Evolutionary conservation across 2,113 vertebrate species (phyloP).

Genomic region (Tetrax tetrax): DNA sequence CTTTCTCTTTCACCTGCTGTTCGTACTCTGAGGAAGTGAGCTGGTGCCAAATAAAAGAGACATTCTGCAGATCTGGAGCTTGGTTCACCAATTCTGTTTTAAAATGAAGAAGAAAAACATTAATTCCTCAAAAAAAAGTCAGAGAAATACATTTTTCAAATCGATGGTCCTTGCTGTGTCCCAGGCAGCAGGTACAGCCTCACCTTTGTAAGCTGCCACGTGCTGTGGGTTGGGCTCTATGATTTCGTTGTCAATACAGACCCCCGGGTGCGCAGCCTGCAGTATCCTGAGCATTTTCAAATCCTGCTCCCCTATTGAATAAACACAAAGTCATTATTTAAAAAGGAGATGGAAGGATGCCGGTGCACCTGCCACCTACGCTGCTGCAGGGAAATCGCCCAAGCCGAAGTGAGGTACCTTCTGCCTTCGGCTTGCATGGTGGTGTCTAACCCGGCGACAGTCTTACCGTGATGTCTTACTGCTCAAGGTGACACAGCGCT

Average conservation of each 20-base stretch:
- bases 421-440: not conserved
- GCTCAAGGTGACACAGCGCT: not conserved
- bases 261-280: constrained; percentile 74
- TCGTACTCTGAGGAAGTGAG: constrained; percentile 55
- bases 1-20: constrained; percentile 38
- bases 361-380: not conserved
- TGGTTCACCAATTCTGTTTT: constrained; percentile 54
- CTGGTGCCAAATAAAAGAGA: constrained; percentile 69
- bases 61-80: constrained; percentile 50
- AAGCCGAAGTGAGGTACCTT: not conserved
- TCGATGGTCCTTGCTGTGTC: accelerated
- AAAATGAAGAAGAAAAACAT: not conserved
- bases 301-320: constrained; percentile 79
- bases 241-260: constrained; percentile 79
- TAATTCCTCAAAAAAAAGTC: not conserved
- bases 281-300: constrained; percentile 82
- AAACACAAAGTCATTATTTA: not conserved
- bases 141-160: not conserved
- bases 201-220: constrained; percentile 81
- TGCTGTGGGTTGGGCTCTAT: constrained; percentile 84
- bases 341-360: not conserved
- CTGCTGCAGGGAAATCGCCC: not conserved
- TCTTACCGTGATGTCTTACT: accelerated
- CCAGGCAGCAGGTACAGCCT: not conserved
- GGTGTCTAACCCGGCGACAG: not conserved